Base-by-base conservation (phyloP, 2,797 vertebrate species). In the Tapirus indicus region DNA sequence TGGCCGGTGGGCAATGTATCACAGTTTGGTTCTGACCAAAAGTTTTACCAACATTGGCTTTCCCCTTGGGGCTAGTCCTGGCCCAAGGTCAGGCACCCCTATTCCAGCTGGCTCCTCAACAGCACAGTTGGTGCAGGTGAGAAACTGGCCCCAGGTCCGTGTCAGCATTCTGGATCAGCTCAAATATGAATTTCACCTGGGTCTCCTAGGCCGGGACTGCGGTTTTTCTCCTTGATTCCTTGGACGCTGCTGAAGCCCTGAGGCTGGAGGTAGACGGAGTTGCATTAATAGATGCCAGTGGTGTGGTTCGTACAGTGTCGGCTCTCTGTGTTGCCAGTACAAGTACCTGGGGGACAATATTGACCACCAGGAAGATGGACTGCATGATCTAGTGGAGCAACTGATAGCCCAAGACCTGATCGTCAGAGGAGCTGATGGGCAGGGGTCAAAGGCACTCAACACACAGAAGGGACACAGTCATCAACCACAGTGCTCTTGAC, bases 201-300 rank as follows among this genome's bases (percentile, higher is more conserved):
- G 98, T 99, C 97, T 99, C 99, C 0, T 99, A 99, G 97, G 98
- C 99, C 97, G 99, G 98, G 71, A 98, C 38, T 20, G 99, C 99
- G 98, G 99, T 99, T 97, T 97, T 99, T 99, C 98, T 99, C 99
- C 72, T 99, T 99, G 97, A 99, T 95, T 47, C 99, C 99, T 91
- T 99, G 99, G 97, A 99, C 99, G 98, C 99, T 99, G 84, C 98
- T 98, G 29, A 98, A 47, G 98, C 99, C 99, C 4, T 98, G 99
- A 64, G 99, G 96, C 85, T 97, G 98, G 84, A 99, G 98, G 98
- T 99, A 98, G 68, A 99, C 1, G 0, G 99, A 99, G 20, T 98
- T 98, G 74, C 99, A 99, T 44, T 99, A 99, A 97, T 99, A 99
- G 97, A 99, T 99, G 97, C 99, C 98, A 0, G 87, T 97, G 68